Conservation (phyloP, 2,888 invertebrate genomes). For the Epirrita christyi region DNA sequence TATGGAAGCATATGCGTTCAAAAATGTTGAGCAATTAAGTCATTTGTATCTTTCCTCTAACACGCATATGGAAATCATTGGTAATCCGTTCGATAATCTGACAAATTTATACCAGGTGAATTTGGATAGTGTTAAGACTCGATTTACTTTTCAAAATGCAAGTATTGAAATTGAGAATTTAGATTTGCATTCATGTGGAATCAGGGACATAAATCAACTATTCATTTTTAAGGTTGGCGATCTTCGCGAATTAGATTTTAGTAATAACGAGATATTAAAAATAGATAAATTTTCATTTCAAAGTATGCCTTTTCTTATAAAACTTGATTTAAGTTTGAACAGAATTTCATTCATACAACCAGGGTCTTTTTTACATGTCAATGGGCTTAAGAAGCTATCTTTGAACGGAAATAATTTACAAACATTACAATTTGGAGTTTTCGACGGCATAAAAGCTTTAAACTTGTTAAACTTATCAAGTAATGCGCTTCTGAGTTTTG, state of each 20-base stretch:
- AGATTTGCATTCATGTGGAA: slow-evolving; percentile 35
- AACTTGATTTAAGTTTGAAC: slow-evolving; percentile 40
- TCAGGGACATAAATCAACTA: slow-evolving; percentile 28
- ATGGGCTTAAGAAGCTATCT: slow-evolving; percentile 27
- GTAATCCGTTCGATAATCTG: slow-evolving; percentile 33
- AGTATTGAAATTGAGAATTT: slow-evolving; percentile 26
- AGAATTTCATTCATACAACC: slow-evolving; percentile 39
- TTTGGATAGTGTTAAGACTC: slow-evolving; percentile 28
- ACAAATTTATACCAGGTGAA: slow-evolving; percentile 28
- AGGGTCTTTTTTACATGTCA: slow-evolving; percentile 36
- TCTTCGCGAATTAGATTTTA: slow-evolving; percentile 33
- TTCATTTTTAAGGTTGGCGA: slow-evolving; percentile 27
- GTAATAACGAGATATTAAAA: slow-evolving; percentile 33
- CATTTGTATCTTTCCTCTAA: slow-evolving; percentile 38
- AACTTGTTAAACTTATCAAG: slow-evolving; percentile 32
- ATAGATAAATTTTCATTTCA: slow-evolving; percentile 40
- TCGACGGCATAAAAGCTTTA: slow-evolving; percentile 36
- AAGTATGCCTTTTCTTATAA: slow-evolving; percentile 28
- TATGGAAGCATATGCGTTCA: slow-evolving; percentile 28
- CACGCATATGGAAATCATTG: slow-evolving; percentile 23
- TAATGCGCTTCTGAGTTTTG: slow-evolving; percentile 36
- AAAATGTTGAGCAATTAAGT: slow-evolving; percentile 18
- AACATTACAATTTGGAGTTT: slow-evolving; percentile 37
- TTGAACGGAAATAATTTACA: slow-evolving; percentile 35
- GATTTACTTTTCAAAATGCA: slow-evolving; percentile 30